Conservation (phyloP, 2,797 vertebrate genomes). For the Mus spretus region DNA sequence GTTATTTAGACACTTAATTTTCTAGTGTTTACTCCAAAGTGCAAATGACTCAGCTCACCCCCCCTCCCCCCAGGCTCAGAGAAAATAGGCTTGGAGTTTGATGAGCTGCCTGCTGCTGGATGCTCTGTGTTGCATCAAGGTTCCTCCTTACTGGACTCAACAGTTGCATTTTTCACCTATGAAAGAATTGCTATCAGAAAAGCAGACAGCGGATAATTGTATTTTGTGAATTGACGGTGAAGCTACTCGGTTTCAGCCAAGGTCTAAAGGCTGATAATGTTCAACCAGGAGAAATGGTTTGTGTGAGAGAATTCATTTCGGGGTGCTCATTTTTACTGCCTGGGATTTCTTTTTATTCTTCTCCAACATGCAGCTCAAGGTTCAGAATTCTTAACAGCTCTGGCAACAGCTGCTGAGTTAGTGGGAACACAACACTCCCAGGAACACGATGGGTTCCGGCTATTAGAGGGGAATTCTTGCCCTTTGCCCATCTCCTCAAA, state of each 20-base stretch:
- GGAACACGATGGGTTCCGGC: neutral
- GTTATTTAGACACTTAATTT: constrained; percentile 72
- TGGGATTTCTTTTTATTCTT: constrained; percentile 53
- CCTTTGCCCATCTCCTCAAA: constrained; percentile 46
- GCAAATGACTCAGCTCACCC: constrained; percentile 45
- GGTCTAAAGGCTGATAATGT: constrained; percentile 87
- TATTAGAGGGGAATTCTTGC: constrained; percentile 16
- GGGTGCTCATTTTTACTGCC: constrained; percentile 79
- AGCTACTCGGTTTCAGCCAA: constrained; percentile 81
- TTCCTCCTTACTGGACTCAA: constrained; percentile 69
- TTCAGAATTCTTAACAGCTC: constrained; percentile 73
- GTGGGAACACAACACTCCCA: neutral
- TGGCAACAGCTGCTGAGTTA: constrained; percentile 69
- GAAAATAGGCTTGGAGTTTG: constrained; percentile 66
- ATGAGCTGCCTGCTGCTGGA: constrained; percentile 55
- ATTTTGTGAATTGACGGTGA: constrained; percentile 78
- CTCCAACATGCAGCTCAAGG: neutral
- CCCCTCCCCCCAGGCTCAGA: neutral
- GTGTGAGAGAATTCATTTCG: constrained; percentile 85
- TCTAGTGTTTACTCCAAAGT: constrained; percentile 14
- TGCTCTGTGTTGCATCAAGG: constrained; percentile 51
- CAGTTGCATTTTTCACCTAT: constrained; percentile 79
- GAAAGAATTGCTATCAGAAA: constrained; percentile 82
- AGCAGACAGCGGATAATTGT: constrained; percentile 84
- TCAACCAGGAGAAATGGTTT: constrained; percentile 87